These are phyloP conservation scores for Varanus salvator DNA, from an alignment of 2,113 vertebrate genomes.

Conservation along the genomic window DNA sequence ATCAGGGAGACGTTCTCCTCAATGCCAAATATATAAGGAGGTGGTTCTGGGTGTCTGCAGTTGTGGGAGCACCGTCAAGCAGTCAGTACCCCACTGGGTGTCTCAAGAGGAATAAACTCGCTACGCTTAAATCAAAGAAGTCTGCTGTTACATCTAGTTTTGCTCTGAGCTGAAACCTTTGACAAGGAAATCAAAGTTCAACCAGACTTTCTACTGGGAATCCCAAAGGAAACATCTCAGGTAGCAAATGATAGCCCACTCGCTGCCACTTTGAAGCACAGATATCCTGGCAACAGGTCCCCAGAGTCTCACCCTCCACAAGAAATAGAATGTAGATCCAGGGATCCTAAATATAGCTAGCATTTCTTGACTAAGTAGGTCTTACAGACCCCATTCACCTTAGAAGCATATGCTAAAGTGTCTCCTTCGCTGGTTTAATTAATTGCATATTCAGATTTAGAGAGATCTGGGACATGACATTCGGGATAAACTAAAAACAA, in stretches of 20 bases:
- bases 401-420: constrained; percentile 22
- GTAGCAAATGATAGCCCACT: not conserved
- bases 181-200: not conserved
- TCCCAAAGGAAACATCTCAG: not conserved
- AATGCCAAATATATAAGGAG: not conserved
- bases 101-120: not conserved
- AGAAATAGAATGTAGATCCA: not conserved
- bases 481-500: constrained; percentile 37
- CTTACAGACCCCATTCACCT: constrained; percentile 29
- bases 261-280: not conserved
- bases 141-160: not conserved
- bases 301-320: not conserved
- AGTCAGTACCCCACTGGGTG: not conserved
- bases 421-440: constrained; percentile 38
- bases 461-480: constrained; percentile 53
- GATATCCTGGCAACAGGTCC: not conserved
- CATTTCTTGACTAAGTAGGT: constrained; percentile 25
- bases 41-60: not conserved
- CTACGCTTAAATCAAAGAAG: not conserved
- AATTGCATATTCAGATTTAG: constrained; percentile 51
- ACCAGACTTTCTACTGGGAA: not conserved
- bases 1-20: too few species aligned
- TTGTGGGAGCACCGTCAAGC: not conserved
- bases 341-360: constrained; percentile 25
- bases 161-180: not conserved